Conservation (phyloP, 2,888 invertebrate species). For the Branchellion lobata region DNA sequence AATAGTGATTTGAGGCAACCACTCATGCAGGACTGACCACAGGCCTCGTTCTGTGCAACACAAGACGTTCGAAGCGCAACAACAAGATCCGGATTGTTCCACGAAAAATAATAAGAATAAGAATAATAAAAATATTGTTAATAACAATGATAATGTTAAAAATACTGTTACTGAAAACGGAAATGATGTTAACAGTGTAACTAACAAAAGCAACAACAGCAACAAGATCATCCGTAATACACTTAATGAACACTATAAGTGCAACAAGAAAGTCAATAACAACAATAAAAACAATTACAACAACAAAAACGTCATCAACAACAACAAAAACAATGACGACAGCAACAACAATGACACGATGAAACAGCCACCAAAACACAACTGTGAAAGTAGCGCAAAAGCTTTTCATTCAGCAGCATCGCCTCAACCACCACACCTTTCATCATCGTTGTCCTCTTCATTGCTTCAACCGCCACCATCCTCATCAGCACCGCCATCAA, state of each 20-base stretch:
- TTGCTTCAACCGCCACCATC: conserved; percentile 61
- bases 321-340: not conserved
- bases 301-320: not conserved
- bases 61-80: too few relatives aligned
- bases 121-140: not conserved
- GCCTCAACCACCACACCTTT: too few relatives aligned
- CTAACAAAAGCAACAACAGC: not conserved
- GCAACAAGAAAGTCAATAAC: not conserved
- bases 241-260: not conserved
- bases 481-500: conserved; percentile 63
- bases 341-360: not conserved
- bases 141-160: not conserved
- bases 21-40: too few relatives aligned
- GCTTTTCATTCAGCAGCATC: too few relatives aligned
- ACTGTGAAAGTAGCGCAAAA: too few relatives aligned
- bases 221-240: not conserved
- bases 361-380: not conserved
- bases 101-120: too few relatives aligned
- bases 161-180: not conserved
- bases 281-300: not conserved
- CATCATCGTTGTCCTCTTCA: too few relatives aligned
- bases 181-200: too few relatives aligned
- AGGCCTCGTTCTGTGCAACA: too few relatives aligned
- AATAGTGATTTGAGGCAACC: too few relatives aligned
- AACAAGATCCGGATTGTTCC: too few relatives aligned